phyloP scores from a whole-genome alignment of 2,113 vertebrate genomes.

The Tachuris rubrigastra region DNA sequence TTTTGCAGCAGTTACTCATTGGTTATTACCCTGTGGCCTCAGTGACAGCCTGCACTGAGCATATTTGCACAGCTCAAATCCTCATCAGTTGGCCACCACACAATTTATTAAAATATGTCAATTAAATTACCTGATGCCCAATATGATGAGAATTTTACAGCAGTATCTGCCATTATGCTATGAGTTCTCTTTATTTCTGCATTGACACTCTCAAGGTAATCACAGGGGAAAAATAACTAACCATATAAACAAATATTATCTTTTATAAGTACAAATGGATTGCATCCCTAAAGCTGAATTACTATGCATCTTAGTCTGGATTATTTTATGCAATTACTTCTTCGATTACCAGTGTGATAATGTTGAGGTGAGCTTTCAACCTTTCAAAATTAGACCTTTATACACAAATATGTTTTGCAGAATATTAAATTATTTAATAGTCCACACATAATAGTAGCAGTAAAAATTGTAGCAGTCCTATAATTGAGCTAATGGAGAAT shows the following conservation, averaged over 20 bases:
- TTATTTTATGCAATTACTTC: conserved; percentile 63
- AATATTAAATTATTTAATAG: conserved; percentile 50
- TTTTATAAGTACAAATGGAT: conserved; percentile 48
- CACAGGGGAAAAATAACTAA: neutral
- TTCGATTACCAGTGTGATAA: conserved; percentile 66
- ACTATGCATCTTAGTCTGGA: conserved; percentile 42
- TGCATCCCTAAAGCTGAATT: conserved; percentile 55
- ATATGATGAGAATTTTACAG: neutral
- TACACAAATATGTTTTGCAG: conserved; percentile 53
- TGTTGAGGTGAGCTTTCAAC: conserved; percentile 52
- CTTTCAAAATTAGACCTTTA: conserved; percentile 58
- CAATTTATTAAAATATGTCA: neutral
- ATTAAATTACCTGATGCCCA: neutral
- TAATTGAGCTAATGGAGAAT: conserved; percentile 60
- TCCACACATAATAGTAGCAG: neutral
- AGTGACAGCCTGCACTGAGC: neutral
- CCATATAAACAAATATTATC: conserved; percentile 48
- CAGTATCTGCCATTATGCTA: neutral
- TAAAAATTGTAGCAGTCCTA: conserved; percentile 27
- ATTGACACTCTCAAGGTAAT: conserved; percentile 64
- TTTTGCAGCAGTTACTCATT: neutral
- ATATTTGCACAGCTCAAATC: neutral
- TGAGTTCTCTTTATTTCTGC: conserved; percentile 18
- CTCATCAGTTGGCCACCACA: neutral
- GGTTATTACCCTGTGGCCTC: neutral